A percentile compares a stretch with the other conserved stretches of the same genome.
Evolutionary conservation across 2,797 vertebrate genomes (phyloP).

Genomic region (Aldrovandia affinis): DNA sequence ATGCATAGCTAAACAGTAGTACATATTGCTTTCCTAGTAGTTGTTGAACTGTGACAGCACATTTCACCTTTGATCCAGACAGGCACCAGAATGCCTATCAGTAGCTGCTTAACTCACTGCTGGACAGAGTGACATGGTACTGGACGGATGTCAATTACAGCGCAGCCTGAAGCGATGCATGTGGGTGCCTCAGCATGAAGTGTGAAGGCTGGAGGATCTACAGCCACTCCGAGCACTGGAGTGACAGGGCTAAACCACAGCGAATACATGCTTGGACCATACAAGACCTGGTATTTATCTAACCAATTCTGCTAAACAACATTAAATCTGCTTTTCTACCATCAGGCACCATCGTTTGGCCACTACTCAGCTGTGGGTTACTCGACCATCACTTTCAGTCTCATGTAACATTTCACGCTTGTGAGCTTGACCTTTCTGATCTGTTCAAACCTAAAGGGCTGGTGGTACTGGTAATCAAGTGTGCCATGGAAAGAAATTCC

Average conservation of each 20-base stretch:
- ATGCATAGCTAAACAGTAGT: slow-evolving; percentile 20
- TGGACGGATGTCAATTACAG: slow-evolving; percentile 73
- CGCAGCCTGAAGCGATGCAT: slow-evolving; percentile 61
- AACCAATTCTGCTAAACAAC: slow-evolving; percentile 16
- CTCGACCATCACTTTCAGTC: slow-evolving; percentile 39
- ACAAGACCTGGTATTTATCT: neutral
- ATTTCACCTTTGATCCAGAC: slow-evolving; percentile 65
- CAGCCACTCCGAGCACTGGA: slow-evolving; percentile 7
- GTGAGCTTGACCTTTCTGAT: slow-evolving; percentile 61
- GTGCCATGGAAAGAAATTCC: slow-evolving; percentile 52
- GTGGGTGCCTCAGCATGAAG: slow-evolving; percentile 13
- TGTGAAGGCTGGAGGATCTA: neutral
- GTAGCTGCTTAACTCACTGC: slow-evolving; percentile 46
- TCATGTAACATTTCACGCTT: slow-evolving; percentile 56
- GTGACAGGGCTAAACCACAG: slow-evolving; percentile 5
- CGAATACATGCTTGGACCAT: neutral
- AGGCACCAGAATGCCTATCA: slow-evolving; percentile 47
- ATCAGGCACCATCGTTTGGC: slow-evolving; percentile 42
- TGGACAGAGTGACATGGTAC: slow-evolving; percentile 60
- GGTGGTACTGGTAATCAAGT: slow-evolving; percentile 51
- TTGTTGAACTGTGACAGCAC: slow-evolving; percentile 36
- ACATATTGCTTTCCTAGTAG: slow-evolving; percentile 32
- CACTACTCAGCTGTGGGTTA: slow-evolving; percentile 32
- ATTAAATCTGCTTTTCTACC: slow-evolving; percentile 44
- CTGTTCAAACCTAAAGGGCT: slow-evolving; percentile 54